phyloP scores from a whole-genome alignment of 2,113 vertebrate species.

The Microcebus jonahi region DNA sequence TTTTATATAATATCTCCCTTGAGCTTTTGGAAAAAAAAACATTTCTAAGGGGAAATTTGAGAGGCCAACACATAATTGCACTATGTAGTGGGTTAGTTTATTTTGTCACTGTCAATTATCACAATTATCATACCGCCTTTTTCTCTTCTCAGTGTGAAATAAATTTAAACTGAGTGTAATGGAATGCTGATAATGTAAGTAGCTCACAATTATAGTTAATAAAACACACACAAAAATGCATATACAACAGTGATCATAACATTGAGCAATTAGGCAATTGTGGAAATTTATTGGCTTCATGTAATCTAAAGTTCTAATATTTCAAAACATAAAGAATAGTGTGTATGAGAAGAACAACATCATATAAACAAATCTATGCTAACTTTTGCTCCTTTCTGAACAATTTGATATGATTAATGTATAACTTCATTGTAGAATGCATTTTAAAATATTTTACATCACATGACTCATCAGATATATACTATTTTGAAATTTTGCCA shows the following conservation, averaged over 20 bases:
- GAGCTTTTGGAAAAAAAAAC: neutral
- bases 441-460: neutral
- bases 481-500: conserved; percentile 4
- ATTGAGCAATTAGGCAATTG: neutral
- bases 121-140: neutral
- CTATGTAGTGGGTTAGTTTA: neutral
- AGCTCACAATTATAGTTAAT: neutral
- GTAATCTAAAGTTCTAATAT: neutral
- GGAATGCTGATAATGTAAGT: neutral
- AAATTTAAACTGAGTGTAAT: neutral
- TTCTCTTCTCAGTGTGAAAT: neutral
- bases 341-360: neutral
- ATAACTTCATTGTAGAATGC: neutral
- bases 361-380: neutral
- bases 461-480: neutral
- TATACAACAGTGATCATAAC: neutral
- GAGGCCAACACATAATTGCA: neutral
- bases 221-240: neutral
- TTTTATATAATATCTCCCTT: neutral
- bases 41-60: neutral
- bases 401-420: neutral
- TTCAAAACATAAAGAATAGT: neutral
- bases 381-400: neutral
- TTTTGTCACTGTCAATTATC: neutral
- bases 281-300: neutral